These are phyloP conservation scores for Saccostrea echinata DNA, from an alignment of 1,140 invertebrate species.

Conservation along the genomic window DNA sequence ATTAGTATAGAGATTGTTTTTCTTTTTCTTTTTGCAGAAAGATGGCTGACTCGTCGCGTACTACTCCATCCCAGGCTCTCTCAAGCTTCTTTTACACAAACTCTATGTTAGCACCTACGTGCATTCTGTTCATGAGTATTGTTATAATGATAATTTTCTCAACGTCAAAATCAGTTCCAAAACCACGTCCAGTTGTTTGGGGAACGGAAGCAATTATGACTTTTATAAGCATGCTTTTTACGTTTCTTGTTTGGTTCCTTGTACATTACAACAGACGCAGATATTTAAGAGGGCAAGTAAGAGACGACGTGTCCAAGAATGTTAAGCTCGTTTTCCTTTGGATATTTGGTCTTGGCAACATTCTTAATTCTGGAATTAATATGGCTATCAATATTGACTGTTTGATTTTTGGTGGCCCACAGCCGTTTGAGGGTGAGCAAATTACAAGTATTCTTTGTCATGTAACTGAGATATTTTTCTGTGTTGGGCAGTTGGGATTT, in stretches of 20 bases:
- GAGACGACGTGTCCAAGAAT: neutral
- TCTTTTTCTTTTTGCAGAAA: neutral
- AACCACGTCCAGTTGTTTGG: neutral
- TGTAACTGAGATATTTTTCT: neutral
- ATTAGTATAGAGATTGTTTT: too few relatives aligned
- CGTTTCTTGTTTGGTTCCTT: neutral
- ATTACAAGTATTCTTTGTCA: neutral
- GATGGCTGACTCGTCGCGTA: neutral
- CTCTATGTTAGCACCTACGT: neutral
- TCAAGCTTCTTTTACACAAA: neutral
- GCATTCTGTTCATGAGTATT: neutral
- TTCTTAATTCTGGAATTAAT: neutral
- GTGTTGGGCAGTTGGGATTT: neutral
- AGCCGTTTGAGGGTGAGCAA: neutral
- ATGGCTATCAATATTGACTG: conserved; percentile 18
- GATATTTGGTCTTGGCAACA: neutral
- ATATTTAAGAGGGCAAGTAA: neutral
- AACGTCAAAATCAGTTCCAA: neutral
- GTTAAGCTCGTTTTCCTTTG: neutral
- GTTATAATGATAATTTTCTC: conserved; percentile 1
- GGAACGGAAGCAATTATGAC: neutral
- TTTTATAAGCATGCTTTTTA: neutral
- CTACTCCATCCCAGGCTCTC: neutral
- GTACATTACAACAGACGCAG: neutral
- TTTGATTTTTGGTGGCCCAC: neutral